Percentiles rank a stretch among this genome's conserved stretches.
phyloP scores from a whole-genome alignment of 2,797 vertebrate genomes.

The Sebastes aleutianus region DNA sequence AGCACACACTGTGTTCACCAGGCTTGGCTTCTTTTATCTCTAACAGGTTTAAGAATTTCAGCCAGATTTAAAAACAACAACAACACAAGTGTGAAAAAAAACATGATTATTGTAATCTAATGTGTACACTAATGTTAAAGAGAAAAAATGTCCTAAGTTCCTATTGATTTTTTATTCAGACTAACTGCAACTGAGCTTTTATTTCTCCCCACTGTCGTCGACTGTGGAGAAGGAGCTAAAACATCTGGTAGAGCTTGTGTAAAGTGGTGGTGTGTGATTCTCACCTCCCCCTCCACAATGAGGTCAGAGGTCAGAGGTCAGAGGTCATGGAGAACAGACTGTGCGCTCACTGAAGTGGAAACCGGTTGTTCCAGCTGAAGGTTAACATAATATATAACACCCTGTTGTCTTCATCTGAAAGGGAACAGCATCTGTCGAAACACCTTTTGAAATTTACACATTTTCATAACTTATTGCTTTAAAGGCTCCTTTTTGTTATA shows the following conservation, averaged over 20 bases:
- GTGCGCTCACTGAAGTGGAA: conserved; percentile 8
- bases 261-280: not conserved
- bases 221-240: not conserved
- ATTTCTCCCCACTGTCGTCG: no score
- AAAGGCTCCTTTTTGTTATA: not conserved
- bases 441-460: not conserved
- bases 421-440: not conserved
- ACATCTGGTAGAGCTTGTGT: conserved; percentile 38
- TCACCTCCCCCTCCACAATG: not conserved
- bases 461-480: not conserved
- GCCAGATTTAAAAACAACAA: not conserved
- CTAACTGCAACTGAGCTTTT: not conserved
- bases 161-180: not conserved
- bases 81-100: no score
- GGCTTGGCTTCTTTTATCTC: no score
- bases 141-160: not conserved
- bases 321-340: conserved; percentile 28
- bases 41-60: not conserved
- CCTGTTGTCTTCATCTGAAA: not conserved
- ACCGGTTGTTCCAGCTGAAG: conserved; percentile 17
- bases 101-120: not conserved
- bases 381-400: not conserved
- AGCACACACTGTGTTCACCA: no score
- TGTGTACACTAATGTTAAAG: not conserved
- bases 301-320: conserved; percentile 62